Evolutionary conservation across 92 coral and sea anemone species (phyloP).

Genomic region (Phenganax marumi): DNA sequence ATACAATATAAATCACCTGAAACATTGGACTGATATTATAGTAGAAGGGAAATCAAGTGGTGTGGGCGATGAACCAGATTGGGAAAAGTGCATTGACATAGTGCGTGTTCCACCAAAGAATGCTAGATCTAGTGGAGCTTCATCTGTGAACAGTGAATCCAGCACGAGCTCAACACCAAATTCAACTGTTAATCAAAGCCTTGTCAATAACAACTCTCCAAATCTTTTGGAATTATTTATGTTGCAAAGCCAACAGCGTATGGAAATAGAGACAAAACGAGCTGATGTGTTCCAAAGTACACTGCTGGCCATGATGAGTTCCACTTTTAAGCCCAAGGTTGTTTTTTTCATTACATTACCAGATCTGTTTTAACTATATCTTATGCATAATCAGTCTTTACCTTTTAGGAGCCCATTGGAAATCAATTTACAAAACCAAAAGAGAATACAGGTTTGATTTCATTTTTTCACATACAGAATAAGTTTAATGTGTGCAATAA

Average conservation of each 20-base stretch:
- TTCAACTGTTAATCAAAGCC: not conserved
- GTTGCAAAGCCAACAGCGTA: not conserved
- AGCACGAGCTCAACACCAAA: not conserved
- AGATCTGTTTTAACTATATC: not conserved
- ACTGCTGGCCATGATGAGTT: not conserved
- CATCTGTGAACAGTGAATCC: too few relatives aligned
- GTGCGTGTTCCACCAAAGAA: constrained; percentile 36
- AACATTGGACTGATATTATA: constrained; percentile 31
- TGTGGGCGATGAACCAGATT: constrained; percentile 37
- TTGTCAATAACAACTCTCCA: not conserved
- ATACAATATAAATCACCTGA: constrained; percentile 31
- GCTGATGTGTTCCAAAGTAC: constrained; percentile 14
- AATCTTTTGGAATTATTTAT: constrained; percentile 4
- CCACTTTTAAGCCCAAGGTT: not conserved
- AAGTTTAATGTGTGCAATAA: too few relatives aligned
- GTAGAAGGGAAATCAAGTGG: constrained; percentile 33
- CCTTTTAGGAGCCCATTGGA: constrained; percentile 2
- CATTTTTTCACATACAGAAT: not conserved
- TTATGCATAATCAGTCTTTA: not conserved
- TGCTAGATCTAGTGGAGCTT: too few relatives aligned
- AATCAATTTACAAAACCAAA: not conserved
- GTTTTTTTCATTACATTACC: not conserved
- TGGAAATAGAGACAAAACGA: not conserved
- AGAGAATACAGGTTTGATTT: not conserved
- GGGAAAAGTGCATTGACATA: constrained; percentile 29